phyloP scores from a whole-genome alignment of 2,113 vertebrate species.

The Alexandromys fortis region DNA sequence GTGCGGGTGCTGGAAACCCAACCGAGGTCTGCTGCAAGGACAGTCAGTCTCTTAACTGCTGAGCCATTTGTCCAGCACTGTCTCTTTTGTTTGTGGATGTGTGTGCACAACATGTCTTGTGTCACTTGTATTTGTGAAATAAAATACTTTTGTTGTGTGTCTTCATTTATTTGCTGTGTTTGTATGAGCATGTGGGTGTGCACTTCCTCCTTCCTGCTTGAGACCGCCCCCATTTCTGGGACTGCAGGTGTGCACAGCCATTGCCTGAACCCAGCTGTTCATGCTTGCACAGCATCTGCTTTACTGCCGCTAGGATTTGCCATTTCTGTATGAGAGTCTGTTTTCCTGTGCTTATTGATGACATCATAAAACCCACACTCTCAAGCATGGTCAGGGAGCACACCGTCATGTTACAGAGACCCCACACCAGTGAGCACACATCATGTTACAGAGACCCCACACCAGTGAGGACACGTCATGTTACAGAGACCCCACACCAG shows the following conservation, averaged over 20 bases:
- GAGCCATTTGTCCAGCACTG: neutral
- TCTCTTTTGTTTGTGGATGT: neutral
- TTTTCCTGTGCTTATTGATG: neutral
- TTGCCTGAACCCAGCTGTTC: neutral
- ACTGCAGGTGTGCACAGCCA: neutral
- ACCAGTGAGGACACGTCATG: neutral
- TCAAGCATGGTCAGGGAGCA: neutral
- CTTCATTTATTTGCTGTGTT: neutral
- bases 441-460: no score
- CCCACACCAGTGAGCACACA: no score
- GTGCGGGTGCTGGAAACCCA: neutral
- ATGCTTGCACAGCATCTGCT: neutral
- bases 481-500: neutral
- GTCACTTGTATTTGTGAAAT: neutral
- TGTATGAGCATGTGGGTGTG: neutral
- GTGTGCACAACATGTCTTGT: neutral
- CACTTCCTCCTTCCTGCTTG: neutral
- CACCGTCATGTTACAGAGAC: neutral
- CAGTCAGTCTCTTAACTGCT: neutral
- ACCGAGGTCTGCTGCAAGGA: neutral
- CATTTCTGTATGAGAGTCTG: neutral
- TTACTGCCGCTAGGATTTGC: neutral
- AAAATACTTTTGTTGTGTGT: neutral
- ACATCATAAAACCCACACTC: neutral
- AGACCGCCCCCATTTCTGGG: neutral